These are phyloP conservation scores for Poeciliopsis occidentalis DNA, from an alignment of 2,113 vertebrate genomes.

Conservation along the genomic window DNA sequence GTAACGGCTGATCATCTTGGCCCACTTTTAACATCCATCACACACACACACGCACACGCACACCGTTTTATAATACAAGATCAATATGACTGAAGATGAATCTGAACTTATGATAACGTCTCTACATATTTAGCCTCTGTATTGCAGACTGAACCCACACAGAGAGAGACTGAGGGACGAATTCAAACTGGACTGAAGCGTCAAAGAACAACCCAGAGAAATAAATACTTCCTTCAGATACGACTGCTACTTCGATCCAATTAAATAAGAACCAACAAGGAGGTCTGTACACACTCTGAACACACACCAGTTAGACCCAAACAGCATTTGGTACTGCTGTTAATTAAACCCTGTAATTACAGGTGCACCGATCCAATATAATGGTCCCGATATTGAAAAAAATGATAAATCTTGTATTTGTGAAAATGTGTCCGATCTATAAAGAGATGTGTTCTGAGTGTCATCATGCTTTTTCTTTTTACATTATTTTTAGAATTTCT, in stretches of 20 bases:
- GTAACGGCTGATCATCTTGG: conserved; percentile 5
- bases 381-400: too few relatives aligned
- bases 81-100: conserved; percentile 5
- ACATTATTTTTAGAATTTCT: too few relatives aligned
- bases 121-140: too few relatives aligned
- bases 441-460: too few relatives aligned
- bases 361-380: too few relatives aligned
- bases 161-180: not conserved
- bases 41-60: not conserved
- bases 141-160: not conserved
- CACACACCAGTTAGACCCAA: not conserved
- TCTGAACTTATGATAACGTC: too few relatives aligned
- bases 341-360: too few relatives aligned
- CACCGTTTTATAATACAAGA: conserved; percentile 10
- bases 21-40: conserved; percentile 10
- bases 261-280: not conserved
- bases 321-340: not conserved
- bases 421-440: too few relatives aligned
- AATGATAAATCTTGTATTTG: too few relatives aligned
- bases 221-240: not conserved
- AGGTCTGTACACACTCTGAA: not conserved
- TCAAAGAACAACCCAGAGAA: not conserved
- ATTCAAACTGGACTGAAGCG: not conserved
- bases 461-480: too few relatives aligned
- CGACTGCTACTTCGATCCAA: not conserved